These are phyloP conservation scores for Carcinoscorpius rotundicauda DNA, from an alignment of 1,140 invertebrate species.

Conservation along the genomic window DNA sequence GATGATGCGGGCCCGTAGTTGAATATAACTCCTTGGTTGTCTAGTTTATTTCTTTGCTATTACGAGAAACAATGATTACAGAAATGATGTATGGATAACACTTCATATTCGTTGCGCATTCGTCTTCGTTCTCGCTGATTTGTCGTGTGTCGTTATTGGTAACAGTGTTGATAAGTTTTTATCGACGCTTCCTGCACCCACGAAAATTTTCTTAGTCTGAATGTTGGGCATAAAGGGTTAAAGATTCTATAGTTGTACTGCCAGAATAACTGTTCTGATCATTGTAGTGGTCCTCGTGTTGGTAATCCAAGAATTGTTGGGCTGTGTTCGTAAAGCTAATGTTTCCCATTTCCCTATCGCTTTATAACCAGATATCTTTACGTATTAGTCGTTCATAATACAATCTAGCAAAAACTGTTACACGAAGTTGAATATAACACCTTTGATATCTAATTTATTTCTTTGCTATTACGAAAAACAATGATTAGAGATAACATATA, in stretches of 20 bases:
- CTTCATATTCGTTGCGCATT: constrained; percentile 76
- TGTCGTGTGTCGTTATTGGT: constrained; percentile 82
- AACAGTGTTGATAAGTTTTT: constrained; percentile 42
- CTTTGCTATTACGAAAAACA: too few species aligned
- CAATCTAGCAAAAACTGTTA: too few species aligned
- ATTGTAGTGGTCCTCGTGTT: constrained; percentile 3
- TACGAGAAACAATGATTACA: too few species aligned
- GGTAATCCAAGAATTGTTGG: not conserved
- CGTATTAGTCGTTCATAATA: too few species aligned
- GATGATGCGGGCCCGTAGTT: constrained; percentile 83
- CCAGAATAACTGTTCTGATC: not conserved
- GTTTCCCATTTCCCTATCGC: not conserved
- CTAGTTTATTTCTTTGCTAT: constrained; percentile 42
- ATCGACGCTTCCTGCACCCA: not conserved
- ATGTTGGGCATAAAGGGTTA: not conserved
- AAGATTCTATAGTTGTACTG: not conserved
- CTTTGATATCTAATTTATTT: too few species aligned
- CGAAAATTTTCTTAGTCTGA: constrained; percentile 3
- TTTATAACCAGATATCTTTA: too few species aligned
- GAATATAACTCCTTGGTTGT: constrained; percentile 80
- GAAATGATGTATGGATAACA: too few species aligned
- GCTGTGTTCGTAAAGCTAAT: constrained; percentile 7
- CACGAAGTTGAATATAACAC: too few species aligned
- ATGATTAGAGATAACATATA: too few species aligned
- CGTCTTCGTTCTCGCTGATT: constrained; percentile 79